Evolutionary conservation across 2,113 vertebrate genomes (phyloP).

Genomic region (Serilophus lunatus): DNA sequence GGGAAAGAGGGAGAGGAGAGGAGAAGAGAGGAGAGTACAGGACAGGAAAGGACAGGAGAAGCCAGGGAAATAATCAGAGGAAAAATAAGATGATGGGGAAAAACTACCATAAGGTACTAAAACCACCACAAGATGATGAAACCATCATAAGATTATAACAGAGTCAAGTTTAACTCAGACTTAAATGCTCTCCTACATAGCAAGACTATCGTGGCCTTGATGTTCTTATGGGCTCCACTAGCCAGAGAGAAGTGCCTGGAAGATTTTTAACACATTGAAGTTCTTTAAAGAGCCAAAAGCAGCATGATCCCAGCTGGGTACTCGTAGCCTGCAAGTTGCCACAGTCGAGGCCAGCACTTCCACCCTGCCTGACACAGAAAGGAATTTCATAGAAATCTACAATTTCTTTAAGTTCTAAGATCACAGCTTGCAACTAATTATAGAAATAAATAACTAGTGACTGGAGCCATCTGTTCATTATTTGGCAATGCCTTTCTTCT

Average conservation of each 20-base stretch:
- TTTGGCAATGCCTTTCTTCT: constrained; percentile 61
- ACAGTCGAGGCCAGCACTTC: background rate
- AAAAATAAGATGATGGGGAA: background rate
- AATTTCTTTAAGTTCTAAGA: constrained; percentile 64
- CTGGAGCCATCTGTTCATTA: constrained; percentile 75
- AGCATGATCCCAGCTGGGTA: background rate
- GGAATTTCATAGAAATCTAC: constrained; percentile 49
- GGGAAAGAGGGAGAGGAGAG: background rate
- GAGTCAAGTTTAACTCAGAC: background rate
- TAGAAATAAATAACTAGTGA: constrained; percentile 78
- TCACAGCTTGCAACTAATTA: constrained; percentile 73
- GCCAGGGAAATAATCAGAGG: background rate
- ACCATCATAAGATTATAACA: background rate
- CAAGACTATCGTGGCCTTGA: background rate
- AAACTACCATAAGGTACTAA: background rate
- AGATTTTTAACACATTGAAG: background rate
- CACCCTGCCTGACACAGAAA: background rate
- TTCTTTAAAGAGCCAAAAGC: background rate
- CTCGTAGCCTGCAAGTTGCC: background rate
- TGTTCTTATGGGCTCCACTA: background rate
- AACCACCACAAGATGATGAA: background rate
- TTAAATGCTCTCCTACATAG: background rate
- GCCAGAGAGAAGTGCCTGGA: background rate
- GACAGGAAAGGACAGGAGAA: no score
- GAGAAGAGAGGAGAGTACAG: background rate